phyloP scores from a whole-genome alignment of 92 coral and sea anemone genomes.

The Nematostella vectensis region DNA sequence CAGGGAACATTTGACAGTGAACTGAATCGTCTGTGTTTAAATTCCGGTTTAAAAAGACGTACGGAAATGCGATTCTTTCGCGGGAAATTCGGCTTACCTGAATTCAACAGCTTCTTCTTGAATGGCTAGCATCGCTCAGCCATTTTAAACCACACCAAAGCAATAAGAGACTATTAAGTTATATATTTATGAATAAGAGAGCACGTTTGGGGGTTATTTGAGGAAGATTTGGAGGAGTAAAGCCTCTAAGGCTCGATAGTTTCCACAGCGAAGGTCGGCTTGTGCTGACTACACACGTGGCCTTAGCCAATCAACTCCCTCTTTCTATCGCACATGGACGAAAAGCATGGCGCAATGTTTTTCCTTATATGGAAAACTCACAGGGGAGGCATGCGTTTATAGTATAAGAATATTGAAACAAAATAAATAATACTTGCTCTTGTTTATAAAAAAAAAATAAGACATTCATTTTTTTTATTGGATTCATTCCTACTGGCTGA shows the following conservation, averaged over 20 bases:
- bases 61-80: too few relatives aligned
- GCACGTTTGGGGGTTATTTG: constrained; percentile 1
- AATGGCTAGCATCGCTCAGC: constrained; percentile 60
- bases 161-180: neutral
- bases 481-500: too few relatives aligned
- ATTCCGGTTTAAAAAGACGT: too few relatives aligned
- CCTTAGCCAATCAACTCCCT: constrained; percentile 53
- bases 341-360: constrained; percentile 38
- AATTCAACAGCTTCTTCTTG: constrained; percentile 61
- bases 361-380: constrained; percentile 26
- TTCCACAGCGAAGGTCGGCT: constrained; percentile 8
- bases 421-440: too few relatives aligned
- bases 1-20: too few relatives aligned
- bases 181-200: neutral
- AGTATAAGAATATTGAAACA: too few relatives aligned
- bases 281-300: constrained; percentile 91
- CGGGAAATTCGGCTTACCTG: constrained; percentile 37
- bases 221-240: neutral
- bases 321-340: constrained; percentile 52
- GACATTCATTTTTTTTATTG: too few relatives aligned
- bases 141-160: constrained; percentile 16
- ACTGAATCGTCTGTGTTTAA: too few relatives aligned
- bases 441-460: too few relatives aligned
- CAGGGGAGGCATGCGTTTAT: too few relatives aligned
- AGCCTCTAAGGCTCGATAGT: neutral